Base-by-base conservation (phyloP, 2,888 invertebrate genomes). In the Sialis lutaria region DNA sequence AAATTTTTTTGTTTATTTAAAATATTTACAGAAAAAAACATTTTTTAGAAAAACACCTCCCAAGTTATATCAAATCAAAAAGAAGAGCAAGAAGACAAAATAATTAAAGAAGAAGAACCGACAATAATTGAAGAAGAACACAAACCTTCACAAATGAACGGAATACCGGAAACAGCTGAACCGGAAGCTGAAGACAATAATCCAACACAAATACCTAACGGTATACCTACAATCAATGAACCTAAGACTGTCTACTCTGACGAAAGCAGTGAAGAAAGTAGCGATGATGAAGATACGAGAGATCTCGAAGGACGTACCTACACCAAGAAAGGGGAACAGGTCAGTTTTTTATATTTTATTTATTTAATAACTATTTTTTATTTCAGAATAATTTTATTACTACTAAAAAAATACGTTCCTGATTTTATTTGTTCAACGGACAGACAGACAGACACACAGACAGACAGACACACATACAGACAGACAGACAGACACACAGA, bases 301-400 rank as follows among this genome's bases (percentile, higher is more conserved):
- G 80, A 86, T 49, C 63, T 85, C 61, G 86, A 86, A 56, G 90
- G 90, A 47, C 78, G 85, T 57, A 84, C 82, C 33, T 77, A 78
- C 53, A 79, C 85, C 1, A 79, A 81, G 45, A 77, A 77, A 54
- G 89, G 90, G 53, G 69, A 76, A 50, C 87, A 89, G 79, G 81
- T 80, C 55, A 54, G 35, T 39, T 33, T 22, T 2, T 22, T 22
- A n/a, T 34, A n/a, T 34, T 46, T 37, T 6, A 6, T 9, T 42
- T 42, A n/a, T 30, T 30, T 6, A 13, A 34, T 30, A 40, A 40
- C 32, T 45, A 1, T 45, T 43, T 9, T 13, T 41, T 35, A 35
- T 35, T 35, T 22, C 22, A 22, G 22, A 22, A 22, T 22, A 2
- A 22, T 22, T 22, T 22, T 22, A 2, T 22, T 22, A 22, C 4